Conservation (phyloP, 2,888 invertebrate genomes). For the Ypsolopha sequella region DNA sequence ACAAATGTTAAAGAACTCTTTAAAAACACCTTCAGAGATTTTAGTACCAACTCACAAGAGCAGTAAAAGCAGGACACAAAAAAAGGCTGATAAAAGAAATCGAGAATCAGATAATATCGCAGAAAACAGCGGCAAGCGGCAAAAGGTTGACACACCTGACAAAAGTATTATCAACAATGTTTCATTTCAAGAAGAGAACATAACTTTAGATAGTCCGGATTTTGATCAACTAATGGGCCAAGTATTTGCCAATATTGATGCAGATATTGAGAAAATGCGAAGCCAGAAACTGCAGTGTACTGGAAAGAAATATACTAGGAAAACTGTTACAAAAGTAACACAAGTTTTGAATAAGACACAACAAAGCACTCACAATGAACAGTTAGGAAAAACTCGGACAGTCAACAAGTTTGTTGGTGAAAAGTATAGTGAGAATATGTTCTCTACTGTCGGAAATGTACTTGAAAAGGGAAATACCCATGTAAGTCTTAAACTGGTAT, state of each 20-base stretch:
- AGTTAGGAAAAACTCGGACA: neutral
- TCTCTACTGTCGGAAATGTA: slow-evolving; percentile 33
- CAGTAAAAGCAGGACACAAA: slow-evolving; percentile 22
- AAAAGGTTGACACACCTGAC: neutral
- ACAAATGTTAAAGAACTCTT: slow-evolving; percentile 25
- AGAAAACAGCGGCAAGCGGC: neutral
- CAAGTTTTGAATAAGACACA: neutral
- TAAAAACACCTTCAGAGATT: slow-evolving; percentile 39
- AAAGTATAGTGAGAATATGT: slow-evolving; percentile 51
- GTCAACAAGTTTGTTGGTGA: slow-evolving; percentile 8
- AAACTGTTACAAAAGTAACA: too few relatives aligned
- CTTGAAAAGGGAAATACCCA: slow-evolving; percentile 14
- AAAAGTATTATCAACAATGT: neutral
- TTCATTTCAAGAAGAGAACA: neutral
- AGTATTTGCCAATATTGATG: slow-evolving; percentile 55
- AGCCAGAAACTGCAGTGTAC: slow-evolving; percentile 9
- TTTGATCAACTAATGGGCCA: slow-evolving; percentile 49
- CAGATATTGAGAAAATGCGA: slow-evolving; percentile 28
- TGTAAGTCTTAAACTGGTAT: slow-evolving; percentile 16
- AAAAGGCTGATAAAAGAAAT: slow-evolving; percentile 29
- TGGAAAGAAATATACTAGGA: slow-evolving; percentile 3
- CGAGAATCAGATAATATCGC: slow-evolving; percentile 21
- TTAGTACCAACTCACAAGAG: slow-evolving; percentile 28
- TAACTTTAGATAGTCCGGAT: slow-evolving; percentile 30
- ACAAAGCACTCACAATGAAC: neutral